Evolutionary conservation across 2,888 invertebrate species (phyloP).

Genomic region (Auanema freiburgensis): DNA sequence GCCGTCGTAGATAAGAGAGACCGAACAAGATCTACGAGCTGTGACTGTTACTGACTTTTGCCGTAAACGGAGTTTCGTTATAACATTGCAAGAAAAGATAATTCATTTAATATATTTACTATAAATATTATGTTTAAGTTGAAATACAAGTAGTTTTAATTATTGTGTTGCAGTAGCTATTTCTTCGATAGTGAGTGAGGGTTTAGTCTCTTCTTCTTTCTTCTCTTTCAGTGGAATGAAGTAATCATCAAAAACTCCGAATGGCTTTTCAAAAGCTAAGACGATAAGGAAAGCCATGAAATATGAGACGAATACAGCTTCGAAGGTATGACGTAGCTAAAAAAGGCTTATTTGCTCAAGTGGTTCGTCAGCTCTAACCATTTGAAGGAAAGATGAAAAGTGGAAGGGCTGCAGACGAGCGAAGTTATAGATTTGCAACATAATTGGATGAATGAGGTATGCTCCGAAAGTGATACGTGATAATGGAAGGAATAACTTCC

Average conservation of each 20-base stretch:
- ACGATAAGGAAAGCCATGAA: constrained; percentile 49
- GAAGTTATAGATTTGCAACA: constrained; percentile 62
- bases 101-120: constrained; percentile 11
- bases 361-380: constrained; percentile 43
- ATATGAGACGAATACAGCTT: constrained; percentile 57
- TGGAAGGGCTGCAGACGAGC: constrained; percentile 62
- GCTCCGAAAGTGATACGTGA: constrained; percentile 91
- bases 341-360: constrained; percentile 6
- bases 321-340: constrained; percentile 58
- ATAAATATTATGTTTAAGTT: constrained; percentile 5
- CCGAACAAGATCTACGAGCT: too few species aligned
- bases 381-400: constrained; percentile 61
- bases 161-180: constrained; percentile 14
- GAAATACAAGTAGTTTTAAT: constrained; percentile 4
- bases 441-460: constrained; percentile 73
- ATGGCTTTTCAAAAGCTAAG: constrained; percentile 60
- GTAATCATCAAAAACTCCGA: constrained; percentile 51
- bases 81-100: neutral
- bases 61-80: too few species aligned
- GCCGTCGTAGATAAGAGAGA: too few species aligned
- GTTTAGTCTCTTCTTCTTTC: neutral
- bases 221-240: constrained; percentile 3
- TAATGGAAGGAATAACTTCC: constrained; percentile 82
- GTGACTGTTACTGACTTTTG: too few species aligned
- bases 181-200: constrained; percentile 11